Evolutionary conservation across 2,888 invertebrate species (phyloP), one percentile per base, ranked within the genome.

Genomic region (Sipha maydis): DNA sequence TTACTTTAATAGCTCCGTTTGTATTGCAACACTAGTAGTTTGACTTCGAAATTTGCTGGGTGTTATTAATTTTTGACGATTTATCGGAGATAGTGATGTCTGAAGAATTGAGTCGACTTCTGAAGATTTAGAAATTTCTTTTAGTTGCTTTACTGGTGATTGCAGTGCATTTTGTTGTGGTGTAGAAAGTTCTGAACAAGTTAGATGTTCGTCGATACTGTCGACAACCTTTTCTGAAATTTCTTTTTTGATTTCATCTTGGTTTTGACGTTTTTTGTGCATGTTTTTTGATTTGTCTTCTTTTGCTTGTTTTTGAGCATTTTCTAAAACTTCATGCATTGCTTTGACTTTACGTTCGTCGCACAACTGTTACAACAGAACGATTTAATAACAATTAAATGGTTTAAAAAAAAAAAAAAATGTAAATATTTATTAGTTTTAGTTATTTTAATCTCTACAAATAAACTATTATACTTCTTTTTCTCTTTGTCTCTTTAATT

Each of bases 241-340:
- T 82, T 82, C 11, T 76, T 80, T 61, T 67, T 88, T 88, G 25
- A 76, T n/a, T 88, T 88, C 80, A 1, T 88, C 82, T n/a, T 17
- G 61, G n/a, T 21, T 82, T 1, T 61, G 41, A 67, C 88, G 73
- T 67, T 82, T 82, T 83, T 90, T 90, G 79, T 90, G 89, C 90
- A 91, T 82, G 90, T 90, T 71, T 91, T 91, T 88, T 90, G 91
- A 38, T 91, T 94, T 95, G 89, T 95, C 95, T 90, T 94, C 92
- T 90, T 94, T 94, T 0, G 96, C 96, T 89, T 92, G 91, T 88
- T 92, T 93, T 90, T 96, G 95, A 0, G 97, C 97, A 71, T 95
- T 94, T 90, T 94, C 94, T 90, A 97, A 93, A 1, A 97, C 96
- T 91, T 95, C 95, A 91, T 95, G 94, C 92, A 97, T 94, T 4